These are phyloP conservation scores for Venturia canescens DNA, from an alignment of 1,140 invertebrate genomes.

Conservation along the genomic window DNA sequence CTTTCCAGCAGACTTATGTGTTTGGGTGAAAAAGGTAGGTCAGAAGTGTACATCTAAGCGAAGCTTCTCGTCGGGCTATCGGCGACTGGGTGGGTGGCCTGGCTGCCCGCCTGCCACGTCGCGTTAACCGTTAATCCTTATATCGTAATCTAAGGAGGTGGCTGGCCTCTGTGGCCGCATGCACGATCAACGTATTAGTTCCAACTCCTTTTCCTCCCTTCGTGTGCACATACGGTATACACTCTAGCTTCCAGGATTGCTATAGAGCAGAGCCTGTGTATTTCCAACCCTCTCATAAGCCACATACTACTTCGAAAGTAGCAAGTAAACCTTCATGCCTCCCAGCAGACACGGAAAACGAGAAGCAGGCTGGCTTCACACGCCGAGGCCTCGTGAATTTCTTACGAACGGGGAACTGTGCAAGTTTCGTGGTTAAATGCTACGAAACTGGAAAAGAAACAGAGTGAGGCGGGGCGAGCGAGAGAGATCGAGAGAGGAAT, in stretches of 20 bases:
- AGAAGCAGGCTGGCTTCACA: neutral
- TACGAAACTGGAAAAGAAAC: neutral
- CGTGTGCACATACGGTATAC: neutral
- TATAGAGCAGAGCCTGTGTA: neutral
- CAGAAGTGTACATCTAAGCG: constrained; percentile 46
- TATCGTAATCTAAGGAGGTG: constrained; percentile 73
- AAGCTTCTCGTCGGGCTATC: constrained; percentile 53
- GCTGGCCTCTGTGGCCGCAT: constrained; percentile 63
- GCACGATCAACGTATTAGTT: constrained; percentile 15
- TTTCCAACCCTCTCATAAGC: neutral
- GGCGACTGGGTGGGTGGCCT: constrained; percentile 56
- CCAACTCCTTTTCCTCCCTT: neutral
- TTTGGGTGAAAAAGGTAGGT: constrained; percentile 57
- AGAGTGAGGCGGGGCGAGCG: neutral
- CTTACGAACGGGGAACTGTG: constrained; percentile 66
- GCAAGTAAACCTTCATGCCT: neutral
- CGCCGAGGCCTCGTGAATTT: constrained; percentile 66
- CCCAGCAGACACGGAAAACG: neutral
- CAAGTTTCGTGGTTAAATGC: constrained; percentile 29
- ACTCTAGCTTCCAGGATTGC: neutral
- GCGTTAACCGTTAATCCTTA: constrained; percentile 70
- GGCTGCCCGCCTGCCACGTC: constrained; percentile 56
- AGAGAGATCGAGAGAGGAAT: neutral
- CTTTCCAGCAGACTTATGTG: too few relatives aligned
- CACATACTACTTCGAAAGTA: neutral